These are phyloP conservation scores for Cryptoprocta ferox DNA, from an alignment of 2,797 vertebrate genomes.

Conservation along the genomic window DNA sequence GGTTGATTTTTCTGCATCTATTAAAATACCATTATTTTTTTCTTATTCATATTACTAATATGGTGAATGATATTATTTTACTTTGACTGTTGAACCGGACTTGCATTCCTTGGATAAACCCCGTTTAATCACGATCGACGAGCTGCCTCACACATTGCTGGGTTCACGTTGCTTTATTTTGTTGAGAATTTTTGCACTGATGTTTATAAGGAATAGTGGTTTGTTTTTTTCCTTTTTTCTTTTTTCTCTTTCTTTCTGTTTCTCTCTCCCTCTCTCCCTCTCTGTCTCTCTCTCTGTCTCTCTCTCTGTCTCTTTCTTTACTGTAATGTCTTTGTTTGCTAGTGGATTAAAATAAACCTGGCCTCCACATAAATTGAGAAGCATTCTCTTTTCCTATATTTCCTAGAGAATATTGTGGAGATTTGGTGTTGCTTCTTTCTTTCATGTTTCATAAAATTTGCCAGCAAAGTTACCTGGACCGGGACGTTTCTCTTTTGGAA, in stretches of 20 bases:
- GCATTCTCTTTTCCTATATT: not conserved
- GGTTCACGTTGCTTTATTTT: not conserved
- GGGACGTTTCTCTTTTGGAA: not conserved
- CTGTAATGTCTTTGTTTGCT: not conserved
- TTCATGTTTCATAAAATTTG: not conserved
- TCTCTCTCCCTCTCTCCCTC: too few relatives aligned
- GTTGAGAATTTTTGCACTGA: not conserved
- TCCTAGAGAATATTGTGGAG: not conserved
- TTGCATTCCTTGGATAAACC: not conserved
- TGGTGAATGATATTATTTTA: not conserved
- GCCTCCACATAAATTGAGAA: not conserved
- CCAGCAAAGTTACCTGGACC: not conserved
- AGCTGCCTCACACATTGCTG: not conserved
- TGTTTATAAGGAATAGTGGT: not conserved
- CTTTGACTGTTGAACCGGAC: not conserved
- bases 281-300: not conserved
- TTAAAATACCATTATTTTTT: not conserved
- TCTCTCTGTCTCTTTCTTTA: too few relatives aligned
- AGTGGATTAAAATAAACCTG: not conserved
- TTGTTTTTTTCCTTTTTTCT: rapidly evolving
- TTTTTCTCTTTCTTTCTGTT: too few relatives aligned
- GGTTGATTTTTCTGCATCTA: not conserved
- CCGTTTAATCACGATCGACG: rapidly evolving
- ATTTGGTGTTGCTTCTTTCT: not conserved
- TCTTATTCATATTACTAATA: not conserved